Evolutionary conservation across 1,140 invertebrate species (phyloP).

Genomic region (Idris sp.): DNA sequence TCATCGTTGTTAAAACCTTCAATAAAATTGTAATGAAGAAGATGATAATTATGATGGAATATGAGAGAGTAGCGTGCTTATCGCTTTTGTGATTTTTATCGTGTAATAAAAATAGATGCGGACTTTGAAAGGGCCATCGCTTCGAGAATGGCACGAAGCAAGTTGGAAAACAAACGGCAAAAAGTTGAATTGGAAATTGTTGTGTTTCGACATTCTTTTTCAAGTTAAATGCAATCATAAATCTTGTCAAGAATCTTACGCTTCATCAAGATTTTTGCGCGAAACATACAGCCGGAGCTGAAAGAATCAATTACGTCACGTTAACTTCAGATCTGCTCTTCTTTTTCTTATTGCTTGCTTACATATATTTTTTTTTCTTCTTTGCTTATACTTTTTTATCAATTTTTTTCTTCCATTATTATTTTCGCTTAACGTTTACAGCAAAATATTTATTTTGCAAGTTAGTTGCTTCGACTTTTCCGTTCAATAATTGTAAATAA

Average conservation of each 20-base stretch:
- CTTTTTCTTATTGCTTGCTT: constrained; percentile 1
- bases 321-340: constrained; percentile 11
- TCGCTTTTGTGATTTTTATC: constrained; percentile 22
- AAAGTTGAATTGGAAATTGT: constrained; percentile 52
- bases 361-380: constrained; percentile 1
- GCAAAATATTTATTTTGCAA: too few species aligned
- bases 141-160: constrained; percentile 4
- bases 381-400: neutral
- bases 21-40: constrained; percentile 9
- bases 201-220: constrained; percentile 47
- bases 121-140: constrained; percentile 2
- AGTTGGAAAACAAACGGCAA: constrained; percentile 28
- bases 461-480: too few species aligned
- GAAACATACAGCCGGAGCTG: constrained; percentile 16
- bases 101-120: constrained; percentile 10
- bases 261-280: constrained; percentile 40
- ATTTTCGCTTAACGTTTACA: too few species aligned
- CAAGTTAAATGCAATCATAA: constrained; percentile 50
- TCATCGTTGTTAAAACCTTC: neutral
- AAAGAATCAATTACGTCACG: constrained; percentile 48
- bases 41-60: constrained; percentile 15
- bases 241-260: constrained; percentile 47
- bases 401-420: constrained; percentile 1
- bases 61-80: constrained; percentile 1
- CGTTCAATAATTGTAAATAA: too few species aligned